Evolutionary conservation across 2,113 vertebrate species (phyloP), one percentile per base, ranked within the genome.

Genomic region (Trematocara macrostoma): DNA sequence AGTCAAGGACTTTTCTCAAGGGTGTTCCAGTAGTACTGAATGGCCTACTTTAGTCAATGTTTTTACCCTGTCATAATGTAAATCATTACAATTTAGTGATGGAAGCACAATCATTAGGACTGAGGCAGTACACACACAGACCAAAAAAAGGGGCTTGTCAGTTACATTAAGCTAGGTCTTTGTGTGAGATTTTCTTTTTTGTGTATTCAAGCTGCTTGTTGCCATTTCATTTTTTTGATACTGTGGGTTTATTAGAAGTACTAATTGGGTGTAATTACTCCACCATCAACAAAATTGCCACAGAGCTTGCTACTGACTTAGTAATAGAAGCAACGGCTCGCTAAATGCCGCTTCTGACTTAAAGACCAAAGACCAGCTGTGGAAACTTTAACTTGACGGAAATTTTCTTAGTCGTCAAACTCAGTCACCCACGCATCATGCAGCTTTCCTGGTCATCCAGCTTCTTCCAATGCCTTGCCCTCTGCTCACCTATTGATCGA

Each of bases 1-100:
- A 38, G 82, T 90, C 89, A 93, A 91, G 91, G 87, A 82, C 89
- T 81, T 90, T 83, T 79, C 90, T 94, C 89, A 83, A 84, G 89
- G 92, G 86, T 87, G 56, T 87, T 88, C 81, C 83, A 45, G 20
- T 86, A 49, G 40, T 85, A 84, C 78, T 79, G 82, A 91, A 94
- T 71, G 85, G 56, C 84, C 82, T 87, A 79, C 81, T 89, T 91
- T 86, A 35, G 80, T 83, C 35, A 2, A 20, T 42, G 82, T 88
- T 82, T 83, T 87, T 79, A 79, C 61, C 38, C 86, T 82, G 64
- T 79, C 81, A 83, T 76, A 18, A 16, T 85, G 52, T 89, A 83
- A 93, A 92, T 93, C 78, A 88, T 90, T 88, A 78, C 69, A 87
- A 23, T 85, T 89, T 88, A 89, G 82, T 67, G 20, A 90, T 87